Conservation (phyloP, 1,140 invertebrate genomes). For the Hylaeus anthracinus region DNA sequence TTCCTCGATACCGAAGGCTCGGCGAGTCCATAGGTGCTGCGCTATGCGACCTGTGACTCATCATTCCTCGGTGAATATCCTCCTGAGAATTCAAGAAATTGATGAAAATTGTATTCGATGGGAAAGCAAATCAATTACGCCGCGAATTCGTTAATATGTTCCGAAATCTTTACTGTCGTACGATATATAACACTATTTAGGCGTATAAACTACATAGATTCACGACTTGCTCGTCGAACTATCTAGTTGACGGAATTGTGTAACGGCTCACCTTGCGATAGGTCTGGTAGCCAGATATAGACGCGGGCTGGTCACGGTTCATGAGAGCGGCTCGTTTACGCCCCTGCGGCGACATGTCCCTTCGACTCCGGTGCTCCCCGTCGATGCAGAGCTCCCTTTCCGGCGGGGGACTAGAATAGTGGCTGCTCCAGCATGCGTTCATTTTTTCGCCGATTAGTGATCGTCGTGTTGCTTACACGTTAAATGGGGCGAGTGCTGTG, state of each 20-base stretch:
- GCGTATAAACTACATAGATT: too few species aligned
- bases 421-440: conserved; percentile 75
- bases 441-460: conserved; percentile 69
- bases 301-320: conserved; percentile 81
- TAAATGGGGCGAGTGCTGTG: conserved; percentile 68
- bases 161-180: background rate
- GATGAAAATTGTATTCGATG: background rate
- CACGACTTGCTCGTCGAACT: too few species aligned
- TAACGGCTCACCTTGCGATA: conserved; percentile 76
- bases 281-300: conserved; percentile 77
- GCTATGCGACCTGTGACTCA: conserved; percentile 84
- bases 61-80: conserved; percentile 80
- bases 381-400: conserved; percentile 82
- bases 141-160: background rate
- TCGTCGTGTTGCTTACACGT: conserved; percentile 47
- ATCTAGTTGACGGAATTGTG: too few species aligned
- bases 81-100: conserved; percentile 69
- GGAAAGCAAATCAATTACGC: conserved; percentile 2
- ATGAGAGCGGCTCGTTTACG: conserved; percentile 86
- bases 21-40: conserved; percentile 88
- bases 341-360: conserved; percentile 90
- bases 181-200: background rate
- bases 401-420: conserved; percentile 84
- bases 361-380: conserved; percentile 82
- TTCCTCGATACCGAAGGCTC: conserved; percentile 83